Evolutionary conservation across 2,113 vertebrate genomes (phyloP).

Genomic region (Athene cunicularia): DNA sequence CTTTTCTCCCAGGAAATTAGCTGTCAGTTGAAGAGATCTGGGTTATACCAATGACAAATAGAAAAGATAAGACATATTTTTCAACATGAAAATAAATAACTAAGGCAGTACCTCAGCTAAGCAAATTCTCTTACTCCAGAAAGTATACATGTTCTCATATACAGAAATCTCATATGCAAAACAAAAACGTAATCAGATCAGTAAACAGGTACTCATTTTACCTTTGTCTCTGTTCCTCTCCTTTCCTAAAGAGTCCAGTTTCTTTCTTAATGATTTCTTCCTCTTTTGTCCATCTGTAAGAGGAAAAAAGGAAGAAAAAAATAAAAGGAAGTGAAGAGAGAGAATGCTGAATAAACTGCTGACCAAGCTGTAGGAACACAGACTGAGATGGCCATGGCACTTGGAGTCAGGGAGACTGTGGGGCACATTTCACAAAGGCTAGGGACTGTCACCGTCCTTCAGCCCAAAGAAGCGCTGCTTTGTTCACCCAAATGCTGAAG

Average conservation of each 20-base stretch:
- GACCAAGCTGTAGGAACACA: background rate
- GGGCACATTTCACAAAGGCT: background rate
- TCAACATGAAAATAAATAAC: background rate
- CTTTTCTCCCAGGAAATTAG: background rate
- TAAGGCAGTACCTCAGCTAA: background rate
- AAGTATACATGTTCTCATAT: background rate
- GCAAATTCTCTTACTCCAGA: background rate
- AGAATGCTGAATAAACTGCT: background rate
- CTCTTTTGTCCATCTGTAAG: conserved; percentile 92
- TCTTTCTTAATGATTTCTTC: conserved; percentile 93
- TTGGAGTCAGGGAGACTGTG: background rate
- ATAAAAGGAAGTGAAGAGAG: conserved; percentile 2
- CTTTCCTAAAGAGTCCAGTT: conserved; percentile 95
- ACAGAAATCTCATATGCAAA: background rate
- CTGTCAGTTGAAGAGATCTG: background rate
- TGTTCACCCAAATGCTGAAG: background rate
- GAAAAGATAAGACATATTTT: background rate
- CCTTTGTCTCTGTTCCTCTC: conserved; percentile 98
- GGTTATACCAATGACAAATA: background rate
- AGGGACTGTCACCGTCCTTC: background rate
- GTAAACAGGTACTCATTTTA: conserved; percentile 54
- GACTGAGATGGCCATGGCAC: background rate
- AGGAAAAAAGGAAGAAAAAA: background rate
- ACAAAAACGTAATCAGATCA: background rate
- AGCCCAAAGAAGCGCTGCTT: background rate